phyloP scores from a whole-genome alignment of 2,888 invertebrate species.

The Nomada goodeniana region DNA sequence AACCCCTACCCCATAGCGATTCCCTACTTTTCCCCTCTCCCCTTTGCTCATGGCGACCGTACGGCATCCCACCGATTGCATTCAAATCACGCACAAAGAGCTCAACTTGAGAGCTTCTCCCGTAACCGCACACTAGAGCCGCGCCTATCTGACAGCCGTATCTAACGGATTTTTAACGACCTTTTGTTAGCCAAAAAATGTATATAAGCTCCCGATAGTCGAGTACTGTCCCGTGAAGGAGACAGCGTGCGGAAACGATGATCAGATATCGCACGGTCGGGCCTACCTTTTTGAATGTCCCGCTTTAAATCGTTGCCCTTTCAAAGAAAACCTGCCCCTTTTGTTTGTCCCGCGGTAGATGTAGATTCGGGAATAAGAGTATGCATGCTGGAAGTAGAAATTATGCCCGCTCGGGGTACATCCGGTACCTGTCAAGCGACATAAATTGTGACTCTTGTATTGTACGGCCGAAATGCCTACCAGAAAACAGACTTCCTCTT shows the following conservation, averaged over 20 bases:
- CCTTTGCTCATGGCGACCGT: slow-evolving; percentile 29
- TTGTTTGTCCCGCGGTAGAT: slow-evolving; percentile 23
- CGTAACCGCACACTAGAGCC: slow-evolving; percentile 72
- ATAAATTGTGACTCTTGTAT: neutral
- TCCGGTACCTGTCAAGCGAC: slow-evolving; percentile 5
- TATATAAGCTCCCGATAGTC: slow-evolving; percentile 71
- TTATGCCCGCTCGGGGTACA: slow-evolving; percentile 12
- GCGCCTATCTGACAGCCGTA: slow-evolving; percentile 81
- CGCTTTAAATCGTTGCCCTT: slow-evolving; percentile 61
- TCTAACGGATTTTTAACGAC: slow-evolving; percentile 84
- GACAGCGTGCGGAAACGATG: slow-evolving; percentile 67
- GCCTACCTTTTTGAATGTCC: slow-evolving; percentile 60
- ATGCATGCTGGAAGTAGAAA: slow-evolving; percentile 37
- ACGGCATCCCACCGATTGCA: slow-evolving; percentile 79
- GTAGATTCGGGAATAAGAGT: slow-evolving; percentile 24
- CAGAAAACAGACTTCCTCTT: no score
- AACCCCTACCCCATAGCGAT: slow-evolving; percentile 51
- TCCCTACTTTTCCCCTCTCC: slow-evolving; percentile 51
- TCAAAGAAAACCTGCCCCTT: slow-evolving; percentile 38
- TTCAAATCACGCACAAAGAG: slow-evolving; percentile 84
- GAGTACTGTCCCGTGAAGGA: slow-evolving; percentile 63
- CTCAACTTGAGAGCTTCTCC: slow-evolving; percentile 76
- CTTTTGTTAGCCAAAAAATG: slow-evolving; percentile 79
- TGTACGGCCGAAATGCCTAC: neutral
- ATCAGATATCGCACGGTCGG: slow-evolving; percentile 64